Base-by-base conservation (phyloP, 2,888 invertebrate genomes). In the Oligia latruncula region DNA sequence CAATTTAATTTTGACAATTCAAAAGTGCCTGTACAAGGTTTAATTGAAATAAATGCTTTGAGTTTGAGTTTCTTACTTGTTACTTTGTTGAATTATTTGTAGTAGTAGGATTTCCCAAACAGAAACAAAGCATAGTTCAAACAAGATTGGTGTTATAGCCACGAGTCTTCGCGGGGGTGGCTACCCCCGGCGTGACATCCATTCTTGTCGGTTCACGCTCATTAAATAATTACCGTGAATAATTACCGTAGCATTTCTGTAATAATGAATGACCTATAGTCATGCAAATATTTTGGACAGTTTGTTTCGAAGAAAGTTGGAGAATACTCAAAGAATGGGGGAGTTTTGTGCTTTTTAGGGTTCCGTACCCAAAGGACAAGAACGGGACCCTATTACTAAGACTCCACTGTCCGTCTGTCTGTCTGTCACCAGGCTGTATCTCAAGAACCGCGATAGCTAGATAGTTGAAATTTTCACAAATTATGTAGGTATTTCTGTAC, bases 131-230 rank as follows among this genome's bases (percentile, higher is more conserved):
- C 17, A 23, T 1, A 70, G 85, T 11, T 86, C 88, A 71, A 46
- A 29, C 0, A 67, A 77, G 0, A 71, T 67, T 83, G 84, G 78
- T 23, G 74, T 71, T n/a, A 0, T 15, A 8, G 23, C 52, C 84
- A 80, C 82, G 74, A 80, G 80, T 70, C 89, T 78, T 75, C 75
- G 90, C 68, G 88, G 90, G 90, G 90, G 88, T 83, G 81, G 64
- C 49, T 55, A 55, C 77, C 74, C 82, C 78, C 75, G 72, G 85
- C 83, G 81, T 89, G 86, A 82, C 83, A 87, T 83, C 67, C 75
- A 87, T 90, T 85, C 55, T 71, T 49, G 17, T 77, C 81, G 68
- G 78, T 87, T 75, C 76, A 83, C 81, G 79, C 71, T 77, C 55
- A 73, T 87, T 46, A 80, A 78, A 65, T 70, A 35, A 73, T 43